Evolutionary conservation across 2,797 vertebrate genomes (phyloP), one percentile per base, ranked within the genome.

Genomic region (Staurois parvus): DNA sequence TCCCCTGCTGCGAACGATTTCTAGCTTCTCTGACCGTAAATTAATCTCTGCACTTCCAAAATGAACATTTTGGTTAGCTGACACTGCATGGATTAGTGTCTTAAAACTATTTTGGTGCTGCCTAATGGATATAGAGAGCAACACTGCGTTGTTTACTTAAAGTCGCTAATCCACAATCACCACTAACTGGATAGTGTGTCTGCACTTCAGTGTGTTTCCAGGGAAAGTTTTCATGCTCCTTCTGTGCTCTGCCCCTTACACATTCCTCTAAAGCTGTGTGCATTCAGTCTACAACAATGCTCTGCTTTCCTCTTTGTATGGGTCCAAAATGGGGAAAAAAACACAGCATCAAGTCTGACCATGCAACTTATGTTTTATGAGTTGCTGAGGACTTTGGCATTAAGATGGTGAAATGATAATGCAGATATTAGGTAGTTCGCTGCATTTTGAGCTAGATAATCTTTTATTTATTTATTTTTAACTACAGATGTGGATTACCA

Each of bases 81-180:
- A 19, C 19, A 8, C 26, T 83, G 81, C 56, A 83, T 83, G 76
- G 59, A 10, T 78, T 62, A 67, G 72, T 45, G 7, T n/a, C 19
- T 30, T 30, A 34, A 7, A 37, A 24, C 3, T 79, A 26, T 24
- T 48, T 19, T 48, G 26, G 32, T 17, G 30, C 24, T 13, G 56
- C 11, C 30, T 19, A 26, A 30, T 32, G 8, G 11, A 37, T 26
- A 30, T 3, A 4, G 34, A 48, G n/a, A 52, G n/a, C 17, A 64
- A 64, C 28, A 24, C 30, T 37, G 15, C 45, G 10, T 80, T 34
- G 12, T 11, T n/a, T 37, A 45, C 68, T 45, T 45, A 12, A 34
- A 56, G 29, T 34, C 19, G 79, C 79, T 28, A 10, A 81, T 62
- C 13, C 26, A 45, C 74, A 37, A 37, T 19, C 24, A 52, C 10